Percentiles rank a stretch among this genome's conserved stretches.
Conservation (phyloP, 1,140 invertebrate genomes). For the Megalopta genalis region DNA sequence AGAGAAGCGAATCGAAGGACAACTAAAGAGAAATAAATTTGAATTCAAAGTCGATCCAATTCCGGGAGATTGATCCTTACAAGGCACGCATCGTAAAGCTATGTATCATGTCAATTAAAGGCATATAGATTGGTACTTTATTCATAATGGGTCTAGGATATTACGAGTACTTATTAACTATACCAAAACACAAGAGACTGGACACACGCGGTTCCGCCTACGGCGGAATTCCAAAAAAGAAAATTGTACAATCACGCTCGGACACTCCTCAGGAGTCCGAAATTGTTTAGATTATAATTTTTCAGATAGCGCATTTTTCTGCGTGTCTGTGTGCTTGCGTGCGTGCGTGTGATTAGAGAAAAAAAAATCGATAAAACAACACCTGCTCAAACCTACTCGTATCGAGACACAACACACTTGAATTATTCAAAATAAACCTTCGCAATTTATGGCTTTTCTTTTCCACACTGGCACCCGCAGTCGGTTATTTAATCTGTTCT, state of each 20-base stretch:
- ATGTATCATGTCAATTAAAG: constrained; percentile 64
- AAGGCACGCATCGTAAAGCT: constrained; percentile 50
- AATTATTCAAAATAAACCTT: constrained; percentile 12
- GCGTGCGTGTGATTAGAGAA: constrained; percentile 42
- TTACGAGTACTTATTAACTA: constrained; percentile 36
- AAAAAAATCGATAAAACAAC: constrained; percentile 31
- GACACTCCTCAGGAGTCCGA: constrained; percentile 27
- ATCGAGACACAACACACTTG: constrained; percentile 36
- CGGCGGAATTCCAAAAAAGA: constrained; percentile 19
- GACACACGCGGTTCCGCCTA: constrained; percentile 31
- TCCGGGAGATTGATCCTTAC: constrained; percentile 44
- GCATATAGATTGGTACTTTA: constrained; percentile 48
- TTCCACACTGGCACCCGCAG: constrained; percentile 1
- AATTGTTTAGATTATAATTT: constrained; percentile 42
- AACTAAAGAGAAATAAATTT: neutral
- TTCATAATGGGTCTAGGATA: constrained; percentile 30
- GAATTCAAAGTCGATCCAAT: constrained; percentile 3
- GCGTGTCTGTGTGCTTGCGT: constrained; percentile 45
- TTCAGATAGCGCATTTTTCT: constrained; percentile 44
- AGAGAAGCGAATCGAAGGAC: no score
- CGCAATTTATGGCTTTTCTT: constrained; percentile 24
- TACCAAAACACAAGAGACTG: constrained; percentile 49
- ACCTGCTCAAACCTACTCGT: constrained; percentile 52
- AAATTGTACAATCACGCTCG: constrained; percentile 65
- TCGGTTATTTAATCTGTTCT: neutral